Evolutionary conservation across 2,797 vertebrate genomes (phyloP).

Genomic region (Alfaro cultratus): DNA sequence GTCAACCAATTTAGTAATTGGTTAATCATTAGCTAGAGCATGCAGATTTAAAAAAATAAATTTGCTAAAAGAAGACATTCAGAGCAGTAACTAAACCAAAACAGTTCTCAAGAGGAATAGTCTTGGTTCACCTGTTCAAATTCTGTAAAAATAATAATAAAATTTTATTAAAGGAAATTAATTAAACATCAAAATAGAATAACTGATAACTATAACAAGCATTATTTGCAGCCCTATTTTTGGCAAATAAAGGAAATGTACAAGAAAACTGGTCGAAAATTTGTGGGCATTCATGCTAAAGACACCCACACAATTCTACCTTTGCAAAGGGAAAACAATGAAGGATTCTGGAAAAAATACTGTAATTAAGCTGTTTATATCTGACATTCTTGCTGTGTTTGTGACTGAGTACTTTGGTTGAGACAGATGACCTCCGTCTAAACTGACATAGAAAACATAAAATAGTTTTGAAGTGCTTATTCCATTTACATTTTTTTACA

Average conservation of each 20-base stretch:
- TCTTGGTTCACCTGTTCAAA: no score
- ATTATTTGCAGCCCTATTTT: not conserved
- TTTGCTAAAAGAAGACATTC: no score
- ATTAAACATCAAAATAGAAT: no score
- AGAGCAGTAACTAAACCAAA: no score
- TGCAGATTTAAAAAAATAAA: no score
- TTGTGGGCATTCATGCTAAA: conserved; percentile 1
- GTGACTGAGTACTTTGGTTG: not conserved
- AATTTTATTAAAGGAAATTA: no score
- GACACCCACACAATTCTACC: not conserved
- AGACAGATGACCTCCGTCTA: not conserved
- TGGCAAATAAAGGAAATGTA: not conserved
- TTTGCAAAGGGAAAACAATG: not conserved
- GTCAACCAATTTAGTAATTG: no score
- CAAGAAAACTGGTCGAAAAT: not conserved
- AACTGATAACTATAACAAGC: no score
- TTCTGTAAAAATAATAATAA: no score
- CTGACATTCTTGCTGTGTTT: not conserved
- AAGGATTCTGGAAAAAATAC: not conserved
- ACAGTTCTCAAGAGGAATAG: no score
- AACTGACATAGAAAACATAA: no score
- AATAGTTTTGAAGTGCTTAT: not conserved
- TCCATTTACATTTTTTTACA: not conserved
- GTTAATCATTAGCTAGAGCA: no score
- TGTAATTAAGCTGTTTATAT: not conserved